Conservation (phyloP, 2,113 vertebrate species). For the Phrynosoma platyrhinos region DNA sequence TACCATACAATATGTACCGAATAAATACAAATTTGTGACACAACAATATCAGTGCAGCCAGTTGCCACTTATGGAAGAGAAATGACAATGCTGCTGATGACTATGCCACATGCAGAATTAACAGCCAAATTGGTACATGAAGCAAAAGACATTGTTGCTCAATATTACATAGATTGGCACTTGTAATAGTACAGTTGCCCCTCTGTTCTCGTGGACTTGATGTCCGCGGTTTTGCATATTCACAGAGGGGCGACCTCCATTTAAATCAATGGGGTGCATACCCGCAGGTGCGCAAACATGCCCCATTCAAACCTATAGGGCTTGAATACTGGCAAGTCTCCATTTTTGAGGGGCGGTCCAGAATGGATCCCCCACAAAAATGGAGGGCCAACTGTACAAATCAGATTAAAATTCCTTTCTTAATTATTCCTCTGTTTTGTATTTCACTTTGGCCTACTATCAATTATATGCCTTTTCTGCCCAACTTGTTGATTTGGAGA, state of each 20-base stretch:
- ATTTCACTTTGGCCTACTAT: neutral
- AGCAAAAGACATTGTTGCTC: conserved; percentile 30
- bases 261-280: no score
- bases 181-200: neutral
- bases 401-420: conserved; percentile 21
- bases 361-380: no score
- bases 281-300: no score
- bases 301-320: no score
- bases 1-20: neutral
- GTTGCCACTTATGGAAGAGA: conserved; percentile 29
- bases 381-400: neutral
- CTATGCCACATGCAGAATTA: conserved; percentile 40
- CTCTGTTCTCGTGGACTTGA: no score
- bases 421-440: neutral
- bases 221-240: no score
- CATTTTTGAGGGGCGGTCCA: no score
- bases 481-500: neutral
- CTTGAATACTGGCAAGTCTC: no score
- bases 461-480: neutral
- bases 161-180: neutral
- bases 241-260: no score
- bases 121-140: conserved; percentile 38
- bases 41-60: neutral
- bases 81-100: conserved; percentile 36
- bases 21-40: neutral